phyloP scores from a whole-genome alignment of 1,140 invertebrate genomes.

The Danaus melanippus region DNA sequence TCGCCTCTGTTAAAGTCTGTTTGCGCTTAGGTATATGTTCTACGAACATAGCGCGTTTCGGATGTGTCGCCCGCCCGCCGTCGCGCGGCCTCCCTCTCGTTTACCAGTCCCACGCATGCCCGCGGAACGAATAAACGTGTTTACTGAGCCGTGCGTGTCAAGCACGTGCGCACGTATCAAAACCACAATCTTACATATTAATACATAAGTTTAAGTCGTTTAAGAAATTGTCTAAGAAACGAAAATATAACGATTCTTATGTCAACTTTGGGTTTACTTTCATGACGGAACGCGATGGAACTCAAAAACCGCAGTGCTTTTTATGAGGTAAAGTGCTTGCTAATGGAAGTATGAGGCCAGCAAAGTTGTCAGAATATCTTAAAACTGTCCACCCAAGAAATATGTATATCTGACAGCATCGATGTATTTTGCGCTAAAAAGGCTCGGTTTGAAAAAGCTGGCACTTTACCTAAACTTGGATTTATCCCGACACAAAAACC shows the following conservation, averaged over 20 bases:
- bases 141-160: too few relatives aligned
- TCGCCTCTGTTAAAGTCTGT: too few relatives aligned
- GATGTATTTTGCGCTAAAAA: constrained; percentile 7
- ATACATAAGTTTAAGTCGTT: constrained; percentile 11
- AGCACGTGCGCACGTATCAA: too few relatives aligned
- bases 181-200: too few relatives aligned
- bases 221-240: constrained; percentile 18
- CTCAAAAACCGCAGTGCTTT: constrained; percentile 25
- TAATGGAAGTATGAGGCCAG: constrained; percentile 34
- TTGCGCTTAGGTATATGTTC: too few relatives aligned
- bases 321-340: constrained; percentile 29
- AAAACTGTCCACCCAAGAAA: constrained; percentile 23
- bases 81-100: too few relatives aligned
- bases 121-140: too few relatives aligned
- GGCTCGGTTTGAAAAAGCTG: constrained; percentile 7
- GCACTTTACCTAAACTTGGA: constrained; percentile 10
- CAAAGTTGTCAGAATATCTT: constrained; percentile 29
- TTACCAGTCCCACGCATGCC: too few relatives aligned
- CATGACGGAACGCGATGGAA: constrained; percentile 14
- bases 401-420: constrained; percentile 8
- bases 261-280: constrained; percentile 22
- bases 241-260: constrained; percentile 20
- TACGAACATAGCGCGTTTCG: too few relatives aligned
- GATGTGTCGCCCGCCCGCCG: too few relatives aligned
- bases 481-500: constrained; percentile 11